Percentiles rank a stretch among this genome's conserved stretches.
These are phyloP conservation scores for Helicoverpa assulta DNA, from an alignment of 2,888 invertebrate genomes.

Conservation along the genomic window DNA sequence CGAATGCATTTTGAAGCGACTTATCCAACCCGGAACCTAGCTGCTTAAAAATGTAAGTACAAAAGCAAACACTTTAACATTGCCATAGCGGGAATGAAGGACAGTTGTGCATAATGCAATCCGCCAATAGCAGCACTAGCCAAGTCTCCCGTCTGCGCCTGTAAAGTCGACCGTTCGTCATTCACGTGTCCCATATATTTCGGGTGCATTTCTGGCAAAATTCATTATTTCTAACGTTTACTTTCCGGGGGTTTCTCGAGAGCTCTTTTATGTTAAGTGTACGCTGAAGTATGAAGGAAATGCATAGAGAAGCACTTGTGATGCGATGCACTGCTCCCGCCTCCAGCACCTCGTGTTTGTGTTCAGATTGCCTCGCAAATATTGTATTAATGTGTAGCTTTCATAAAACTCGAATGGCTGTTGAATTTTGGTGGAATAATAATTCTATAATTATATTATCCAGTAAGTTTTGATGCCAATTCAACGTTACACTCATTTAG, in stretches of 20 bases:
- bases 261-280: constrained; percentile 54
- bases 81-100: constrained; percentile 29
- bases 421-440: too few species aligned
- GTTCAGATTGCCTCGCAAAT: constrained; percentile 26
- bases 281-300: constrained; percentile 54
- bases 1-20: neutral
- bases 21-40: too few species aligned
- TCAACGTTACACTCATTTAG: too few species aligned
- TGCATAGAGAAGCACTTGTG: constrained; percentile 46
- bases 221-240: constrained; percentile 61
- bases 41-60: neutral
- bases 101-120: constrained; percentile 52
- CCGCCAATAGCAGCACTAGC: constrained; percentile 32
- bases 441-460: too few species aligned
- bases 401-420: neutral
- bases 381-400: constrained; percentile 2
- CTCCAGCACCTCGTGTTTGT: constrained; percentile 1
- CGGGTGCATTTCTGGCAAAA: constrained; percentile 61
- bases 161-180: constrained; percentile 50
- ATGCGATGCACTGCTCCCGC: constrained; percentile 20
- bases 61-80: constrained; percentile 11
- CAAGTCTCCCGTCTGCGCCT: constrained; percentile 48
- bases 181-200: constrained; percentile 57
- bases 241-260: constrained; percentile 31
- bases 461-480: too few species aligned